Conservation (phyloP, 2,113 vertebrate genomes). For the Eulemur rufifrons region DNA sequence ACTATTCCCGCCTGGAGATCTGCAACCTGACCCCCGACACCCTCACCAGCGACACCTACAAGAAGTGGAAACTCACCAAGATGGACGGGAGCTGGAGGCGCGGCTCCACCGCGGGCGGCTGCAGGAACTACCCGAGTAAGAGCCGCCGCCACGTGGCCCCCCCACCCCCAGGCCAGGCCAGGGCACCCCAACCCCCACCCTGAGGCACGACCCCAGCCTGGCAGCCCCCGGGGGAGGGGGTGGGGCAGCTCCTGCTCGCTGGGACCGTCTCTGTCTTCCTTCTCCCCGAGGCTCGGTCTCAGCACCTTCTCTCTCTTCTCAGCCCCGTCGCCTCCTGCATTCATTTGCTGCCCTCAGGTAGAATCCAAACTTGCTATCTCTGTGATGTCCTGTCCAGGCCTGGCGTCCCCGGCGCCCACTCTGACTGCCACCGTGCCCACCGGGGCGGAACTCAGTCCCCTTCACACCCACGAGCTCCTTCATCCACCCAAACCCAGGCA, state of each 20-base stretch:
- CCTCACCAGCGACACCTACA: slow-evolving; percentile 87
- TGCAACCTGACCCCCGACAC: slow-evolving; percentile 96
- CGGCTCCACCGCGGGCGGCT: slow-evolving; percentile 95
- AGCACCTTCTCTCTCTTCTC: background rate
- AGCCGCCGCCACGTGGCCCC: rapidly evolving
- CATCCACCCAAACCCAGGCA: background rate
- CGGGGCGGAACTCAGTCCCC: rapidly evolving
- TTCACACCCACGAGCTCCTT: background rate
- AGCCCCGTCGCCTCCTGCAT: background rate
- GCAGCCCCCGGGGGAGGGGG: no score
- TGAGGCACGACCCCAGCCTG: rapidly evolving
- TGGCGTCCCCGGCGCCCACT: background rate
- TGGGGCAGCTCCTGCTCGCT: background rate
- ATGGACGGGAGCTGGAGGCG: slow-evolving; percentile 92
- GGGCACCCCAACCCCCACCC: background rate
- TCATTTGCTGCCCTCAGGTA: background rate
- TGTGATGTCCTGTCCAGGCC: background rate
- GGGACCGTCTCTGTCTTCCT: background rate
- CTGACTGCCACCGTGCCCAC: rapidly evolving
- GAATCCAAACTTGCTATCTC: background rate
- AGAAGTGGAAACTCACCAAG: slow-evolving; percentile 94
- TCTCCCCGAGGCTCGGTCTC: background rate
- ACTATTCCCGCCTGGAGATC: slow-evolving; percentile 95
- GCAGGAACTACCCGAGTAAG: slow-evolving; percentile 92
- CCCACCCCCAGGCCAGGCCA: background rate